Percentiles rank a stretch among this genome's conserved stretches.
Evolutionary conservation across 1,140 invertebrate genomes (phyloP).

Genomic region (Drosophila watanabei): DNA sequence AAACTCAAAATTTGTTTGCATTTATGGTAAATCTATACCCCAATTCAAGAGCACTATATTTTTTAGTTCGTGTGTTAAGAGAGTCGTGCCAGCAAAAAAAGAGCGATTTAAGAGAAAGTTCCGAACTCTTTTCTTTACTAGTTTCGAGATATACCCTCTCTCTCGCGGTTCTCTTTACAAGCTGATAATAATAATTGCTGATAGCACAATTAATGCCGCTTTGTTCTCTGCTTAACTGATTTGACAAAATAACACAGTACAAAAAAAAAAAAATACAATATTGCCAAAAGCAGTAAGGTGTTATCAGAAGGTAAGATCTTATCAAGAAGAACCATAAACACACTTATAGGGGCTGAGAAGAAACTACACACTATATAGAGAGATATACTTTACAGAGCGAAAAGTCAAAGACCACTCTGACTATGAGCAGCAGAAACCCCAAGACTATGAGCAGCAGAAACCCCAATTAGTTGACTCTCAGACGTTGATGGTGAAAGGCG

Average conservation of each 20-base stretch:
- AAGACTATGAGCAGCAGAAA: conserved; percentile 18
- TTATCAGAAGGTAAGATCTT: conserved; percentile 9
- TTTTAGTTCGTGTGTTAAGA: not conserved
- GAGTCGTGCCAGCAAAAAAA: not conserved
- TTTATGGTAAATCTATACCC: not conserved
- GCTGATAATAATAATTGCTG: conserved; percentile 11
- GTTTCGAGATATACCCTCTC: not conserved
- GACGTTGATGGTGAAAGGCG: conserved; percentile 25
- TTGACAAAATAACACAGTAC: conserved; percentile 1
- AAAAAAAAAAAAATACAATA: conserved; percentile 12
- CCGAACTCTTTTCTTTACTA: not conserved
- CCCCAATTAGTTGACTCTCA: conserved; percentile 41
- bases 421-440: conserved; percentile 14
- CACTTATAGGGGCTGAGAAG: too few species aligned
- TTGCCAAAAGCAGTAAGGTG: conserved; percentile 8
- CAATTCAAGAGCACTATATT: not conserved
- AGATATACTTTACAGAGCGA: not conserved
- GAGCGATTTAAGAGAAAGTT: conserved; percentile 20
- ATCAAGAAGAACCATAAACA: conserved; percentile 19
- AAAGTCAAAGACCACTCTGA: too few species aligned
- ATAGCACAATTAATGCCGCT: not conserved
- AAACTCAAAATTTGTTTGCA: too few species aligned
- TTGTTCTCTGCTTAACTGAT: conserved; percentile 6
- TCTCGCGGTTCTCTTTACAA: not conserved
- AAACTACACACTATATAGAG: not conserved